Percentiles rank a stretch among this genome's conserved stretches.
These are phyloP conservation scores for Lophius americanus DNA, from an alignment of 2,797 vertebrate genomes.

Conservation along the genomic window DNA sequence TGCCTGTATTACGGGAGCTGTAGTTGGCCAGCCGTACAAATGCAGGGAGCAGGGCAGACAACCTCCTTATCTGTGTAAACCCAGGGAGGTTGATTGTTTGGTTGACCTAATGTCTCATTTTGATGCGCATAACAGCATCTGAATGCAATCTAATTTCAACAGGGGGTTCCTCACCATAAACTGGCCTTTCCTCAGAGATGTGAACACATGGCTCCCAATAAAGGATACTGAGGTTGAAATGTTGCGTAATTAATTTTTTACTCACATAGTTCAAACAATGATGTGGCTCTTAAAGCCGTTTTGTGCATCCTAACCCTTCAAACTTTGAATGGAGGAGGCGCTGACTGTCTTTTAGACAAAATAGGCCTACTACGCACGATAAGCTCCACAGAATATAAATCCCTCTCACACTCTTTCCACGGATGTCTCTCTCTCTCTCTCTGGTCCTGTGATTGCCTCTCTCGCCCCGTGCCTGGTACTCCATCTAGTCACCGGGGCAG, in stretches of 20 bases:
- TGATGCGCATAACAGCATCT: conserved; percentile 54
- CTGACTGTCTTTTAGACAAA: conserved; percentile 37
- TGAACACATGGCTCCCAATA: conserved; percentile 28
- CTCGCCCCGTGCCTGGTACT: conserved; percentile 62
- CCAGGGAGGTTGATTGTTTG: conserved; percentile 65
- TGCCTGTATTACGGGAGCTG: conserved; percentile 45
- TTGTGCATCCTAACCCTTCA: conserved; percentile 15
- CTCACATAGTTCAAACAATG: conserved; percentile 24
- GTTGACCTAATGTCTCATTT: conserved; percentile 69
- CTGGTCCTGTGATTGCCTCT: conserved; percentile 36
- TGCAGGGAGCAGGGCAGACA: conserved; percentile 34
- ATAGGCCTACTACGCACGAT: conserved; percentile 33
- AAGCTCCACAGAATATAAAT: conserved; percentile 52
- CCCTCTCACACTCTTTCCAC: conserved; percentile 31
- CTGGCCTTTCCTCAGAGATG: conserved; percentile 46
- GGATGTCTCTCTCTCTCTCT: conserved; percentile 43
- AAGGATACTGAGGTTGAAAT: conserved; percentile 35
- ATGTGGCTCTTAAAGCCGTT: conserved; percentile 2
- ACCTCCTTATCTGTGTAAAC: conserved; percentile 64
- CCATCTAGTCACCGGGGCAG: conserved; percentile 59
- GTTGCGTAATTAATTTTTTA: conserved; percentile 43
- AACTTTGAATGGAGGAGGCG: conserved; percentile 33
- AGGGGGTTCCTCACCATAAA: conserved; percentile 54
- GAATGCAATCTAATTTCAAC: conserved; percentile 61
- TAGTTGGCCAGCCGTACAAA: conserved; percentile 43